Conservation (phyloP, 2,888 invertebrate genomes). For the Xylophagus ater region DNA sequence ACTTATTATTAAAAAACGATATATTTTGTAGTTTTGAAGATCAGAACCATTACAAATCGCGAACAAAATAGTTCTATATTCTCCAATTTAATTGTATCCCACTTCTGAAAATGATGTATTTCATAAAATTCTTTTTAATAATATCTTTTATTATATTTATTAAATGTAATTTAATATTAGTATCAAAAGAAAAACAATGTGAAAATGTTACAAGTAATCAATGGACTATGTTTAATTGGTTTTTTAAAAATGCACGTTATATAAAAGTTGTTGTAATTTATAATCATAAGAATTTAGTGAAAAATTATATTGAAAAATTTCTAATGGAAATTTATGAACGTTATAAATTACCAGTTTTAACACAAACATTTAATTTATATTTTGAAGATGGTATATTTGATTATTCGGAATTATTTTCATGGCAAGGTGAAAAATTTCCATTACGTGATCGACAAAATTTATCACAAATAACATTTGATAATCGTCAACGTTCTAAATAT, state of each 20-base stretch:
- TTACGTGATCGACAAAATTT: slow-evolving; percentile 7
- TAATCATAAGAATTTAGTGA: not conserved
- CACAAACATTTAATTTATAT: not conserved
- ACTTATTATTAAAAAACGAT: too few species aligned
- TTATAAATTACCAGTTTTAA: slow-evolving; percentile 1
- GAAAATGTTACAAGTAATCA: slow-evolving; percentile 1
- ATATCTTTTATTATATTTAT: too few species aligned
- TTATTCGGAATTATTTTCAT: slow-evolving; percentile 10
- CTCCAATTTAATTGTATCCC: too few species aligned
- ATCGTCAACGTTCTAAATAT: not conserved
- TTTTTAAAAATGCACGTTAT: slow-evolving; percentile 3
- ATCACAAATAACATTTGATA: slow-evolving; percentile 4
- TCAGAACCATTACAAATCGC: too few species aligned
- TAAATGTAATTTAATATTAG: not conserved
- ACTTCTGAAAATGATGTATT: too few species aligned
- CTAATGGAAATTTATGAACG: not conserved
- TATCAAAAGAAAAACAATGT: not conserved
- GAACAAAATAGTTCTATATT: too few species aligned
- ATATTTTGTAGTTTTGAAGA: too few species aligned
- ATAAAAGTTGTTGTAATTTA: slow-evolving; percentile 1
- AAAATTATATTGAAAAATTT: slow-evolving; percentile 3
- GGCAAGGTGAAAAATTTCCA: slow-evolving; percentile 12
- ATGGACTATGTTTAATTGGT: slow-evolving; percentile 5
- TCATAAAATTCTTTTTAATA: too few species aligned
- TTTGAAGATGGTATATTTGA: slow-evolving; percentile 10